These are phyloP conservation scores for Drosophila tsacasi DNA, from an alignment of 1,140 invertebrate species.

Conservation along the genomic window DNA sequence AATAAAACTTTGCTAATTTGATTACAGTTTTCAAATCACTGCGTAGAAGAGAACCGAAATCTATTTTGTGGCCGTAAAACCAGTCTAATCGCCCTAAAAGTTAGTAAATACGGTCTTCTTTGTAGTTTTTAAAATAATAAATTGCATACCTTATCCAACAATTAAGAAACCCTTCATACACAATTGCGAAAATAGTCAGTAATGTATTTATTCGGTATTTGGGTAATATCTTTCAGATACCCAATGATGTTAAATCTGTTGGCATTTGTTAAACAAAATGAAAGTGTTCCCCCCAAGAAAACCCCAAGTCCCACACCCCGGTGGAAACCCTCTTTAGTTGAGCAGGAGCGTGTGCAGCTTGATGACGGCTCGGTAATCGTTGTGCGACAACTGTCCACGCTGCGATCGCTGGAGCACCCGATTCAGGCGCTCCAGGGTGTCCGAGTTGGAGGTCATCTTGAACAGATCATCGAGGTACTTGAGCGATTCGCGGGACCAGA, in stretches of 20 bases:
- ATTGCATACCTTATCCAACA: background rate
- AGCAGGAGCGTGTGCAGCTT: constrained; percentile 58
- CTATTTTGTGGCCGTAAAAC: background rate
- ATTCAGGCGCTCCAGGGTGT: constrained; percentile 58
- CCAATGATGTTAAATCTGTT: constrained; percentile 36
- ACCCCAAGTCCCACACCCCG: background rate
- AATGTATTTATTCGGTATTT: constrained; percentile 58
- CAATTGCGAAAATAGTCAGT: constrained; percentile 35
- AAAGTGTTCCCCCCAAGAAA: constrained; percentile 9
- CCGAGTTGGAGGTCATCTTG: constrained; percentile 38
- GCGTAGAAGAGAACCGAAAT: background rate
- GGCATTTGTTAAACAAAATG: constrained; percentile 49
- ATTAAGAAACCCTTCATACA: background rate
- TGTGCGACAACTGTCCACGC: constrained; percentile 71
- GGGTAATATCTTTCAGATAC: constrained; percentile 71
- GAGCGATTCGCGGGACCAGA: constrained; percentile 79
- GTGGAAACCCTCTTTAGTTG: constrained; percentile 32
- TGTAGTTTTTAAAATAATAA: background rate
- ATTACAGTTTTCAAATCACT: too few relatives aligned
- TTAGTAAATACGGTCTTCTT: background rate
- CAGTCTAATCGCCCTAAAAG: background rate
- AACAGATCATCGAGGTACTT: constrained; percentile 72
- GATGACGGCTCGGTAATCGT: constrained; percentile 80
- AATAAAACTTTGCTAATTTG: too few relatives aligned
- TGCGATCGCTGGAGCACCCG: constrained; percentile 66